A percentile compares a stretch with the other conserved stretches of the same genome.
These are phyloP conservation scores for Carlito syrichta DNA, from an alignment of 2,113 vertebrate species.

Conservation along the genomic window DNA sequence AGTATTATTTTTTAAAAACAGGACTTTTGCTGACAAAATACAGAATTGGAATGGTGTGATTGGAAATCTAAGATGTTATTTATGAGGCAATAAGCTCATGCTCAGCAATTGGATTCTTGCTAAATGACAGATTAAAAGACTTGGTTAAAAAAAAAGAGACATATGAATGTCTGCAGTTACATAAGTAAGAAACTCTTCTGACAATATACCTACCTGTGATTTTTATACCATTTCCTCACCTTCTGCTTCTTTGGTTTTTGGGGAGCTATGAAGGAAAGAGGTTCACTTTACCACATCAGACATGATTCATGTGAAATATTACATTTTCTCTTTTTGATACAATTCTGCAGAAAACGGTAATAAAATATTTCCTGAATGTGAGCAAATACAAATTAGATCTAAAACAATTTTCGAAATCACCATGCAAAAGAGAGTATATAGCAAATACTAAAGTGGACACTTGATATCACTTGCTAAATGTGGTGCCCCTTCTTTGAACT, in stretches of 20 bases:
- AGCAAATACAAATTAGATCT: background rate
- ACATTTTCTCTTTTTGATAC: background rate
- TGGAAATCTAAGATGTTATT: constrained; percentile 76
- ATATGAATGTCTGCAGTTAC: no score
- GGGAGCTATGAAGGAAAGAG: background rate
- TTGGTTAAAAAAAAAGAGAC: background rate
- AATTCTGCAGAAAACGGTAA: background rate
- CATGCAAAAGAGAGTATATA: background rate
- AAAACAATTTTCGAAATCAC: background rate
- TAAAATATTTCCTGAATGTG: background rate
- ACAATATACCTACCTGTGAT: background rate
- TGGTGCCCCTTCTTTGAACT: background rate
- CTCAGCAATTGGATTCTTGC: constrained; percentile 67
- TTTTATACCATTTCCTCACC: background rate
- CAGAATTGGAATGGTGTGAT: constrained; percentile 72
- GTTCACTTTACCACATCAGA: background rate
- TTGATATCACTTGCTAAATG: background rate
- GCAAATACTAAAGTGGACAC: background rate
- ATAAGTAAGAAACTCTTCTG: constrained; percentile 12
- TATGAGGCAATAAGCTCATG: constrained; percentile 59
- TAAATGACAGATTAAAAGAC: constrained; percentile 63
- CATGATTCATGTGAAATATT: background rate
- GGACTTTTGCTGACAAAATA: constrained; percentile 82
- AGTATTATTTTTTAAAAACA: constrained; percentile 81
- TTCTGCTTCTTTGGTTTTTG: background rate